A percentile compares a stretch with the other conserved stretches of the same genome.
Evolutionary conservation across 2,113 vertebrate genomes (phyloP).

Genomic region (Larimichthys crocea): DNA sequence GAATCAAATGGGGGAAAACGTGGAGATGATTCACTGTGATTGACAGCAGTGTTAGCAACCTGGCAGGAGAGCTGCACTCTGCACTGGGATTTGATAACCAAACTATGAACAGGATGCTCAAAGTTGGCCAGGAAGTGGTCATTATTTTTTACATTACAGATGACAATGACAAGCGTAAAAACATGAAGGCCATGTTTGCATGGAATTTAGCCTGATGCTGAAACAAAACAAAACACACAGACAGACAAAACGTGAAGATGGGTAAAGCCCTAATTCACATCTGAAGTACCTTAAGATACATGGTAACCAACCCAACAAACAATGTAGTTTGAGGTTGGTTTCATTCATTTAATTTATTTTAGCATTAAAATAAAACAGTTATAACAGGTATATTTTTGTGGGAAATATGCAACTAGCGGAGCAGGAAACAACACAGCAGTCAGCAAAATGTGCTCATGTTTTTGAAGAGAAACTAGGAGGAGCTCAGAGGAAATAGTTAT

Average conservation of each 20-base stretch:
- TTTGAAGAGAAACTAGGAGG: constrained; percentile 15
- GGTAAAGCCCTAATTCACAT: not conserved
- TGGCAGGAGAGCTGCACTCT: too few species aligned
- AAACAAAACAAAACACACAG: too few species aligned
- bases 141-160: too few species aligned
- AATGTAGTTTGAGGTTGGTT: not conserved
- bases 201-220: too few species aligned
- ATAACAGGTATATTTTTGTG: not conserved
- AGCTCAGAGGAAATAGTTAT: constrained; percentile 31
- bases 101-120: too few species aligned
- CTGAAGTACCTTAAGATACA: not conserved
- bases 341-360: not conserved
- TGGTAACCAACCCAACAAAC: not conserved
- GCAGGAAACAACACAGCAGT: constrained; percentile 23
- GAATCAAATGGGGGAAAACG: not conserved
- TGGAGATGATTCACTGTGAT: too few species aligned
- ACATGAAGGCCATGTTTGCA: too few species aligned
- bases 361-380: not conserved
- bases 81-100: too few species aligned
- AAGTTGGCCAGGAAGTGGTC: too few species aligned
- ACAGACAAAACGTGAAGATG: too few species aligned
- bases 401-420: not conserved
- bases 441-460: constrained; percentile 20
- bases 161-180: too few species aligned
- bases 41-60: too few species aligned